Conservation (phyloP, 2,888 invertebrate species). For the Hecatera dysodea region DNA sequence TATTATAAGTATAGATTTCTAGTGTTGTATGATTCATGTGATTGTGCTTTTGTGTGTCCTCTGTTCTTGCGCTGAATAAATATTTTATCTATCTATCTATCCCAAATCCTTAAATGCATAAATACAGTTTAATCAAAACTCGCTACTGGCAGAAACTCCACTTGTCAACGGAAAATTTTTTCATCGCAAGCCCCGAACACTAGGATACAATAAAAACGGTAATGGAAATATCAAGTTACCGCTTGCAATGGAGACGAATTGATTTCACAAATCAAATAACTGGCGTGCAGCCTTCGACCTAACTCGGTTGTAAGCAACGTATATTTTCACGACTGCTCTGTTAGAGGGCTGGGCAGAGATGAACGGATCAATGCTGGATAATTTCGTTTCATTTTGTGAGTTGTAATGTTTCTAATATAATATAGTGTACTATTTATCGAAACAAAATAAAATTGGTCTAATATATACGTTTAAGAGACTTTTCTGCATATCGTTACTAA, state of each 20-base stretch:
- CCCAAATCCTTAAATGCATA: not conserved
- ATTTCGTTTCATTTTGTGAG: not conserved
- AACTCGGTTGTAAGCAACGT: constrained; percentile 25
- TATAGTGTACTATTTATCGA: too few species aligned
- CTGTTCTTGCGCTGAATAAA: too few species aligned
- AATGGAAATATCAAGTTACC: constrained; percentile 84
- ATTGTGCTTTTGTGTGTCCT: too few species aligned
- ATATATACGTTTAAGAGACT: too few species aligned
- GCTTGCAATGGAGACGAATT: constrained; percentile 81
- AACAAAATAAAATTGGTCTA: too few species aligned
- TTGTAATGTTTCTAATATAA: too few species aligned
- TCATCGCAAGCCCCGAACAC: constrained; percentile 36
- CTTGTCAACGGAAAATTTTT: constrained; percentile 40
- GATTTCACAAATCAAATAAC: constrained; percentile 86
- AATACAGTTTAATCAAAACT: not conserved
- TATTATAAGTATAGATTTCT: too few species aligned
- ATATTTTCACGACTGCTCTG: constrained; percentile 21
- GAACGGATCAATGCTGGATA: not conserved
- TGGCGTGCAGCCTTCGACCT: constrained; percentile 63
- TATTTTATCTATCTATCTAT: too few species aligned
- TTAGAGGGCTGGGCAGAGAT: not conserved
- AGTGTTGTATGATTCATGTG: too few species aligned
- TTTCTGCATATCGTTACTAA: too few species aligned
- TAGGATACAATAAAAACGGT: constrained; percentile 66
- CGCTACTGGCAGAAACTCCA: constrained; percentile 6